phyloP scores from a whole-genome alignment of 1,140 invertebrate species.

The Diorhabda elongata region DNA sequence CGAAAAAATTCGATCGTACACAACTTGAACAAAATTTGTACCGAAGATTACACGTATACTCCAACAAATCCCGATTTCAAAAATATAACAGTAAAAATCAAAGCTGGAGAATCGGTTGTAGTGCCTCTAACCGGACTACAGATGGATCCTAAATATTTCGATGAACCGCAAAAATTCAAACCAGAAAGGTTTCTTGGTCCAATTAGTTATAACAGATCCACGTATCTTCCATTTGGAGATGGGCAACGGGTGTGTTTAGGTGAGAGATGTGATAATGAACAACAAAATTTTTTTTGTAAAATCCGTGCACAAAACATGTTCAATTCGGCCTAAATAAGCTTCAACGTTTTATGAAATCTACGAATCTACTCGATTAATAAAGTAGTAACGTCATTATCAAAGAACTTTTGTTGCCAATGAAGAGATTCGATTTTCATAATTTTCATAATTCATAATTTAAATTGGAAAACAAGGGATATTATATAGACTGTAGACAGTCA shows the following conservation, averaged over 20 bases:
- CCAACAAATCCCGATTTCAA: constrained; percentile 11
- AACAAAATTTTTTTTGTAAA: too few relatives aligned
- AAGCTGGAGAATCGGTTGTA: constrained; percentile 7
- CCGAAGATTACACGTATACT: constrained; percentile 9
- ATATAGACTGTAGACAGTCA: too few relatives aligned
- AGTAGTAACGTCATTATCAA: too few relatives aligned
- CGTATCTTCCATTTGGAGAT: constrained; percentile 13
- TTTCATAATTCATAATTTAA: too few relatives aligned
- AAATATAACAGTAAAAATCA: constrained; percentile 7
- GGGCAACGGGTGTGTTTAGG: constrained; percentile 18
- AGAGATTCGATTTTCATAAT: too few relatives aligned
- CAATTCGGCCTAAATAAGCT: too few relatives aligned
- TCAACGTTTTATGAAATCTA: too few relatives aligned
- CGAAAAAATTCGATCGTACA: background rate
- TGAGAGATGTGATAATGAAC: background rate
- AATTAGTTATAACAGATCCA: background rate
- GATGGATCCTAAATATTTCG: constrained; percentile 13
- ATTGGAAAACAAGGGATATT: too few relatives aligned
- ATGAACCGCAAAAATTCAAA: background rate
- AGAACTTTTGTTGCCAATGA: too few relatives aligned
- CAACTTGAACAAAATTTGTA: constrained; percentile 1
- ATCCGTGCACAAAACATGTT: too few relatives aligned
- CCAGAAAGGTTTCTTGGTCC: constrained; percentile 13
- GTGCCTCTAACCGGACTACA: constrained; percentile 2
- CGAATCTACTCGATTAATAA: too few relatives aligned